Conservation (phyloP, 2,113 vertebrate species). For the Oryzias javanicus region DNA sequence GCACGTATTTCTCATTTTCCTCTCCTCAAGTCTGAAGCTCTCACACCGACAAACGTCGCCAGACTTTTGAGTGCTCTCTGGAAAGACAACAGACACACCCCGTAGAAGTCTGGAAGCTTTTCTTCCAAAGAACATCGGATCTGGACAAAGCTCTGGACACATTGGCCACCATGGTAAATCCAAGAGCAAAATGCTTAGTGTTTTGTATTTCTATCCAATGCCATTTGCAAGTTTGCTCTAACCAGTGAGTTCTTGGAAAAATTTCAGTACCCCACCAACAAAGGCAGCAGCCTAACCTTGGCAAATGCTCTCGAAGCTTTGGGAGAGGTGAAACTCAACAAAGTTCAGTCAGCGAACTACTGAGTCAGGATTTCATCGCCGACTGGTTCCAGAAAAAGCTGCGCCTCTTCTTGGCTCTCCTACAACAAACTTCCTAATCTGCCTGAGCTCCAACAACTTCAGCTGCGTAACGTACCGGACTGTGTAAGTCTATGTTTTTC, state of each 20-base stretch:
- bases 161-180: conserved; percentile 33
- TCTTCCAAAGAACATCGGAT: conserved; percentile 43
- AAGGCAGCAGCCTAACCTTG: not conserved
- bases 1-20: not conserved
- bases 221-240: too few species aligned
- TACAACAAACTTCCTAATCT: conserved; percentile 2
- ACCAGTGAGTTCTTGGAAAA: too few species aligned
- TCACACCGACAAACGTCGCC: conserved; percentile 32
- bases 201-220: conserved; percentile 10
- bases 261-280: not conserved
- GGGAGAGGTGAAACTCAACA: not conserved
- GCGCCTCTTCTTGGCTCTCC: conserved; percentile 7
- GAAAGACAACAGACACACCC: conserved; percentile 4
- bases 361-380: not conserved
- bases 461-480: conserved; percentile 9
- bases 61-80: conserved; percentile 46
- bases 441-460: conserved; percentile 16
- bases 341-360: conserved; percentile 1
- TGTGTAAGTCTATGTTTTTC: not conserved
- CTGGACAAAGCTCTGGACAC: conserved; percentile 43
- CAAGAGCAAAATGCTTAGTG: not conserved
- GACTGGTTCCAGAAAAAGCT: not conserved
- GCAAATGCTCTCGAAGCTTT: conserved; percentile 7
- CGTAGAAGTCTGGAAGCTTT: conserved; percentile 50
- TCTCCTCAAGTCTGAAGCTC: conserved; percentile 13